These are phyloP conservation scores for Pteronura brasiliensis DNA, from an alignment of 2,113 vertebrate species.

Conservation along the genomic window DNA sequence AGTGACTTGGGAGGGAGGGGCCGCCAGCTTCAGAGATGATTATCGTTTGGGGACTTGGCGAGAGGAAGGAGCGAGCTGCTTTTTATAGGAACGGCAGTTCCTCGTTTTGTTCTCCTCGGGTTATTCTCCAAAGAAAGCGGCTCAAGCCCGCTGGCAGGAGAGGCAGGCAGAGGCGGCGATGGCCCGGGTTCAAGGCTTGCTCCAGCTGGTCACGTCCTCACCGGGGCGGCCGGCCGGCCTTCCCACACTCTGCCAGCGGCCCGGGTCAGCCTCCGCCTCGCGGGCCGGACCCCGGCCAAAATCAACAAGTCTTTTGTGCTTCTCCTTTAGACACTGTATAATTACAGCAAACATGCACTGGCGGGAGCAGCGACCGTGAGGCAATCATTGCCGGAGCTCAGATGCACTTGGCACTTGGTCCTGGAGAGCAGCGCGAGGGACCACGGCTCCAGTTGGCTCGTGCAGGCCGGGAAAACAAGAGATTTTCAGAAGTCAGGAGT, in stretches of 20 bases:
- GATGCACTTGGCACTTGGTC: conserved; percentile 52
- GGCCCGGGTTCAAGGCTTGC: conserved; percentile 32
- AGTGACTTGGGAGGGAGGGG: background rate
- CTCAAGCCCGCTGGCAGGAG: conserved; percentile 55
- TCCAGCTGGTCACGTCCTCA: conserved; percentile 68
- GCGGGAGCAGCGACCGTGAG: conserved; percentile 9
- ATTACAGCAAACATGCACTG: conserved; percentile 63
- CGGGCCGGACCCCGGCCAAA: conserved; percentile 53
- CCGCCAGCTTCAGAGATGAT: background rate
- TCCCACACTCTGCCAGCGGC: conserved; percentile 20
- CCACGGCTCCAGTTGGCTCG: conserved; percentile 53
- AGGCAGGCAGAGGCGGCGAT: no score
- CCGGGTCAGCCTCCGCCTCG: conserved; percentile 45
- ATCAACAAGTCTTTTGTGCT: conserved; percentile 70
- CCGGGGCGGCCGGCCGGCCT: background rate
- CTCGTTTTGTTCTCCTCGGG: conserved; percentile 50
- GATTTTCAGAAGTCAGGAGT: conserved; percentile 33
- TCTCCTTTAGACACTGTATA: conserved; percentile 53
- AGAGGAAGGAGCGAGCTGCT: conserved; percentile 29
- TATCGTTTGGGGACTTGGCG: conserved; percentile 21
- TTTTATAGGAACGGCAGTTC: conserved; percentile 51
- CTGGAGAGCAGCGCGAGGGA: conserved; percentile 26
- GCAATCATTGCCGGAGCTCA: conserved; percentile 52
- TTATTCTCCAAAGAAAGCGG: conserved; percentile 57
- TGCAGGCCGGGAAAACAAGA: conserved; percentile 22